Base-by-base conservation (phyloP, 2,888 invertebrate genomes). In the Dynastes hyllus region DNA sequence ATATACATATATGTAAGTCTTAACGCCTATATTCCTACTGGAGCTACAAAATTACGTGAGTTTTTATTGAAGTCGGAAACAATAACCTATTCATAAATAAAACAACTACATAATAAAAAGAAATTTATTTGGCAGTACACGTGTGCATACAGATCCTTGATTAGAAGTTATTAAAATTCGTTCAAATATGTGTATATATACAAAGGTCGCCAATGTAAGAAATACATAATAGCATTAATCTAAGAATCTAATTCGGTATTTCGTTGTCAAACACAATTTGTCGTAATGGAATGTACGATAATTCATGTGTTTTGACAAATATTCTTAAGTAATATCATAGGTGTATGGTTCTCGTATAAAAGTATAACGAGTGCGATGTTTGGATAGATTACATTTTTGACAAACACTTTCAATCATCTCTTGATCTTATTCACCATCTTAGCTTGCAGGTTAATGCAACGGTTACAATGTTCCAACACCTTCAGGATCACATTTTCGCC, bases 91-190 rank as follows among this genome's bases (percentile, higher is more conserved):
- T 32, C 9, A 40, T 16, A 71, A 61, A 63, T 51, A 71, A 61
- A 78, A 58, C 50, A 32, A 78, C 69, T 37, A 69, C 70, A 79
- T 81, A 81, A 78, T 81, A 81, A 81, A 80, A 82, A 82, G 81
- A 81, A 81, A 79, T 81, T 81, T 80, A 78, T 82, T 81, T 81
- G 81, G 82, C 81, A 81, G 82, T 82, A 82, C 81, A 80, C 80
- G 70, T 77, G 77, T 78, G 76, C 78, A 80, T 80, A 80, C 80
- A 78, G 66, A 79, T 79, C 50, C 67, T 75, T 45, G 32, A 65
- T 78, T 37, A 32, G 53, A 75, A 69, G 58, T 61, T 80, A 76
- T 76, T 75, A 78, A 80, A 80, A 78, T 78, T 79, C 78, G 77
- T 73, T 80, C 69, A 78, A 58, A 55, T 75, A 75, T 78, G 32